Percentiles rank a stretch among this genome's conserved stretches.
phyloP scores from a whole-genome alignment of 2,113 vertebrate genomes.

The Xiphophorus couchianus region DNA sequence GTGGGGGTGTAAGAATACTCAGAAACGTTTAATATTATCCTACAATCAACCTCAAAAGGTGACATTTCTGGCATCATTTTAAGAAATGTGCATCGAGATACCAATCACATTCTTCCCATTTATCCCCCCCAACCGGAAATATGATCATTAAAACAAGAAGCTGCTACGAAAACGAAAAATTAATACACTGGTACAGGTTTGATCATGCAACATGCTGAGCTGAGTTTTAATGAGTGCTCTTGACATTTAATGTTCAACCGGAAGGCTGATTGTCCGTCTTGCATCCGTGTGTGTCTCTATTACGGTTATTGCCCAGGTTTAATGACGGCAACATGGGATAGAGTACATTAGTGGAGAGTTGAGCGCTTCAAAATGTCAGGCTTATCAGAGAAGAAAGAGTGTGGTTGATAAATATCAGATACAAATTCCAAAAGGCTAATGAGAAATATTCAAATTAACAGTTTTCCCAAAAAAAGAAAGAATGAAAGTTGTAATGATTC shows the following conservation, averaged over 20 bases:
- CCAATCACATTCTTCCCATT: constrained; percentile 24
- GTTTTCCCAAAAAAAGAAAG: constrained; percentile 4
- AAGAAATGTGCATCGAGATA: neutral
- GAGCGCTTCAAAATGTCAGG: constrained; percentile 31
- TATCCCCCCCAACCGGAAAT: constrained; percentile 10
- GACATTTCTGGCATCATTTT: neutral
- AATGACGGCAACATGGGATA: constrained; percentile 31
- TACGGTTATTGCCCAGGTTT: neutral
- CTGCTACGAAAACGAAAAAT: constrained; percentile 33
- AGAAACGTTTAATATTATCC: neutral
- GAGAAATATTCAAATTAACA: constrained; percentile 52
- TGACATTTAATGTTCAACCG: constrained; percentile 62
- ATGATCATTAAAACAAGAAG: constrained; percentile 33
- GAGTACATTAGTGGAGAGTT: neutral
- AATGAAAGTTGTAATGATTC: constrained; percentile 27
- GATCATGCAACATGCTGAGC: constrained; percentile 36
- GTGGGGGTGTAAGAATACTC: no score
- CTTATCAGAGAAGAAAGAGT: constrained; percentile 36
- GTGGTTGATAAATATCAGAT: constrained; percentile 37
- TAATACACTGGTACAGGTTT: constrained; percentile 12
- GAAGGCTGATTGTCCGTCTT: constrained; percentile 38
- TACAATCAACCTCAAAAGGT: neutral
- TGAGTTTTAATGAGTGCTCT: constrained; percentile 37
- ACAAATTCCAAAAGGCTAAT: constrained; percentile 24
- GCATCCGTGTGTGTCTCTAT: neutral